Base-by-base conservation (phyloP, 2,888 invertebrate species). In the Rhorus exstirpatorius region DNA sequence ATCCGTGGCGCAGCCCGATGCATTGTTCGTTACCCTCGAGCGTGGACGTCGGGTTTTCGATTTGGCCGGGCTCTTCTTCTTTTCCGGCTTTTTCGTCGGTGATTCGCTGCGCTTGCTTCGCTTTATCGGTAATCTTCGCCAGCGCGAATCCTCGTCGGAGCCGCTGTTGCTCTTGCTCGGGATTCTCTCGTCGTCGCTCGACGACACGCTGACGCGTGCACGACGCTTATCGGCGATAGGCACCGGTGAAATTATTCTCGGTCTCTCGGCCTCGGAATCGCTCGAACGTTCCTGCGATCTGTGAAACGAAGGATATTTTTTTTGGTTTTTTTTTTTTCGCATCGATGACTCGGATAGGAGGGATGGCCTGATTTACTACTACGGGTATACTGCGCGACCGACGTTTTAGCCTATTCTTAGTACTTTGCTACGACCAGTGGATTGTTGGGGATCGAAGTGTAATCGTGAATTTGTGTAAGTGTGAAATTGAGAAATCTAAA, bases 231-330 rank as follows among this genome's bases (percentile, higher is more conserved):
- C 87, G 8, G 35, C 75, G 0, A 81, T 74, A 3, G 87, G 55
- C 0, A 74, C 83, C 10, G 89, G 84, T 3, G 88, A 78, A 12
- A 87, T 81, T 3, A 71, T 58, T 1, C 79, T 58, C 2, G 67
- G 75, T 58, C 75, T 49, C 7, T 92, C 92, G 60, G 88, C 89
- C 35, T 93, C 93, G 1, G 93, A 93, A 51, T 93, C 94, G 78
- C 93, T 93, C 10, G 92, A 90, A 24, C 63, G 88, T 3, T 80
- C 86, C 4, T 67, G 90, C 72, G 84, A 90, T 85, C 86, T 87
- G 65, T 49, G 0, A 19, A 61, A 55, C 12, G 3, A 12, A 51
- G 1, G 4, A n/a, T 21, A 68, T 38, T 12, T 6, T 53, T 53
- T 35, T 51, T 35, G 0, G 19, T 31, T 3, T 12, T 19, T 35